phyloP scores from a whole-genome alignment of 1,140 invertebrate genomes.

The Zaprionus tsacasi region DNA sequence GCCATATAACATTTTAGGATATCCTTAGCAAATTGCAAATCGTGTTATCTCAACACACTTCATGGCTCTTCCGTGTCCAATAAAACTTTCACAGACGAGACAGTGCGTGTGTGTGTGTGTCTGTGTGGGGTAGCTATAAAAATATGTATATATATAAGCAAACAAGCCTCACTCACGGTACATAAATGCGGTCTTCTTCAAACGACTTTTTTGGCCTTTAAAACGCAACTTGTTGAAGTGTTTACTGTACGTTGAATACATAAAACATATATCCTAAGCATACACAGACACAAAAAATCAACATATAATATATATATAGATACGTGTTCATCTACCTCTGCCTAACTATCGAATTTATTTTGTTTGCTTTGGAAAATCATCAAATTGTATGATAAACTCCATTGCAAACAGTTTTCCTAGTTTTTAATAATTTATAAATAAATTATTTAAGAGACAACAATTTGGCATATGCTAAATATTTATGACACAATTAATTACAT shows the following conservation, averaged over 20 bases:
- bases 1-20: slow-evolving; percentile 1
- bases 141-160: slow-evolving; percentile 10
- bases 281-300: slow-evolving; percentile 2
- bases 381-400: not conserved
- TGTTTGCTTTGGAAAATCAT: not conserved
- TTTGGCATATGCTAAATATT: slow-evolving; percentile 5
- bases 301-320: not conserved
- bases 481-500: not conserved
- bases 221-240: slow-evolving; percentile 69
- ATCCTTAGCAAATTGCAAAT: not conserved
- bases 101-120: not conserved
- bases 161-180: slow-evolving; percentile 4
- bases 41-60: slow-evolving; percentile 24
- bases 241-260: slow-evolving; percentile 60
- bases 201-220: slow-evolving; percentile 23
- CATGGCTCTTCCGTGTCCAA: slow-evolving; percentile 58
- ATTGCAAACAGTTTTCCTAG: too few relatives aligned
- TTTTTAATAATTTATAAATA: not conserved
- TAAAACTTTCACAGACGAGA: slow-evolving; percentile 51
- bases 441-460: not conserved
- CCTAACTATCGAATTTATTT: not conserved
- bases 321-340: not conserved
- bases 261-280: slow-evolving; percentile 50
- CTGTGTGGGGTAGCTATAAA: slow-evolving; percentile 57
- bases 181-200: slow-evolving; percentile 19